Base-by-base conservation (phyloP, 1,140 invertebrate genomes). In the Gyrodactylus bullatarudis region DNA sequence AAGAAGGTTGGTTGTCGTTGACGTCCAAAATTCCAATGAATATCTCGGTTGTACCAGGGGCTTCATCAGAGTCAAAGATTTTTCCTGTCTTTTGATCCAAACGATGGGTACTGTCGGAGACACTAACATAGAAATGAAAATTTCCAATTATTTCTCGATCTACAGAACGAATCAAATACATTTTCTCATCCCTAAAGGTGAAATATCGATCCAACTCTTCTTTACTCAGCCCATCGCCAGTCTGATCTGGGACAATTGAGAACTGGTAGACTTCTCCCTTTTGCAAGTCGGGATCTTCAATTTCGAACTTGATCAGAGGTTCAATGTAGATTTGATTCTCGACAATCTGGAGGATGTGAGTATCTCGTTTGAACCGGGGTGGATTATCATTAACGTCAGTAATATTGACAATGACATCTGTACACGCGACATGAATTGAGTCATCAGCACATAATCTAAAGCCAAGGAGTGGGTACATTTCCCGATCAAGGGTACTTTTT, bases 401-500 rank as follows among this genome's bases (percentile, higher is more conserved):
- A 26, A 71, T 24, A 20, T 71, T 24, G 24, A 71, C 23, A 25
- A 23, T 20, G 24, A 71, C 24, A n/a, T 71, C 26, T 16, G 70
- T 71, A 25, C 70, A 71, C 1, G 20, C 70, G 24, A 71, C 70
- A 71, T 71, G 70, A 19, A 71, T 71, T 16, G 70, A 24, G n/a
- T 71, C 70, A 71, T 71, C 24, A 24, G 21, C 21, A 71, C 70
- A 71, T 1, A 71, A 21, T 2, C 70, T 23, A 21, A 71, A 24
- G 22, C 70, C 24, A 24, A 23, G 24, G 20, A 23, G 20, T 25
- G 20, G 2, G 8, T 21, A 23, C 23, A 24, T 8, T 71, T 71
- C 70, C 24, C 70, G 22, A 24, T 71, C 70, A 19, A 71, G 21
- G 8, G 23, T 1, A 24, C 23, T 23, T 54, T 54, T 54, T 8